phyloP scores from a whole-genome alignment of 1,140 invertebrate genomes.

The Episyrphus balteatus region DNA sequence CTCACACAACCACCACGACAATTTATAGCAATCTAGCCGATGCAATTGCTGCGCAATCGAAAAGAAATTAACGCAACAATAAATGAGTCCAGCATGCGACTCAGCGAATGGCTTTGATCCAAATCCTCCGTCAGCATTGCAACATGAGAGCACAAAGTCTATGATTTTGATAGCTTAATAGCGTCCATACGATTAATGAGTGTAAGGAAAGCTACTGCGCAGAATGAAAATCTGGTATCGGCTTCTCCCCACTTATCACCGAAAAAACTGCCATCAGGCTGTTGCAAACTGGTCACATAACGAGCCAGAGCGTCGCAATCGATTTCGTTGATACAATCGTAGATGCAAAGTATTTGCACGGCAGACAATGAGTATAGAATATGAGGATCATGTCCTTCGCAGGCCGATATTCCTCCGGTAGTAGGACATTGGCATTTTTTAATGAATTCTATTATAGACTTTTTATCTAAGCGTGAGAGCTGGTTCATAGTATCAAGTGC shows the following conservation, averaged over 20 bases:
- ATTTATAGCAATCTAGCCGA: slow-evolving; percentile 72
- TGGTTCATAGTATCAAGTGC: slow-evolving; percentile 84
- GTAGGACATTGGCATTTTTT: too few species aligned
- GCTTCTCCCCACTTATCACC: slow-evolving; percentile 98
- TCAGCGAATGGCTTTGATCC: slow-evolving; percentile 93
- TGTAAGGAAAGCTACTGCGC: slow-evolving; percentile 76
- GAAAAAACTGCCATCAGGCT: slow-evolving; percentile 89
- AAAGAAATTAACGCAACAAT: slow-evolving; percentile 88
- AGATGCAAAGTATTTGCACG: slow-evolving; percentile 79
- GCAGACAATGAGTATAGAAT: slow-evolving; percentile 90
- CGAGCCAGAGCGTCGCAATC: slow-evolving; percentile 73
- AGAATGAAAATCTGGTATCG: slow-evolving; percentile 97
- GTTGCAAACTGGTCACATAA: slow-evolving; percentile 76
- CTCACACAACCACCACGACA: slow-evolving; percentile 97
- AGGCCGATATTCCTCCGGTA: too few species aligned
- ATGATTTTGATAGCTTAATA: slow-evolving; percentile 76
- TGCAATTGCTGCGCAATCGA: slow-evolving; percentile 80
- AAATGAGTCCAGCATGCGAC: slow-evolving; percentile 85
- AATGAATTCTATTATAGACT: slow-evolving; percentile 83
- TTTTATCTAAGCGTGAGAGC: slow-evolving; percentile 46
- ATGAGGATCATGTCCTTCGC: too few species aligned
- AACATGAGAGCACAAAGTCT: slow-evolving; percentile 84
- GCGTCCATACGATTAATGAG: slow-evolving; percentile 52
- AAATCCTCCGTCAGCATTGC: slow-evolving; percentile 99
- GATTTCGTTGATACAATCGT: slow-evolving; percentile 70